Base-by-base conservation (phyloP, 2,113 vertebrate genomes). In the Baryphthengus martii region DNA sequence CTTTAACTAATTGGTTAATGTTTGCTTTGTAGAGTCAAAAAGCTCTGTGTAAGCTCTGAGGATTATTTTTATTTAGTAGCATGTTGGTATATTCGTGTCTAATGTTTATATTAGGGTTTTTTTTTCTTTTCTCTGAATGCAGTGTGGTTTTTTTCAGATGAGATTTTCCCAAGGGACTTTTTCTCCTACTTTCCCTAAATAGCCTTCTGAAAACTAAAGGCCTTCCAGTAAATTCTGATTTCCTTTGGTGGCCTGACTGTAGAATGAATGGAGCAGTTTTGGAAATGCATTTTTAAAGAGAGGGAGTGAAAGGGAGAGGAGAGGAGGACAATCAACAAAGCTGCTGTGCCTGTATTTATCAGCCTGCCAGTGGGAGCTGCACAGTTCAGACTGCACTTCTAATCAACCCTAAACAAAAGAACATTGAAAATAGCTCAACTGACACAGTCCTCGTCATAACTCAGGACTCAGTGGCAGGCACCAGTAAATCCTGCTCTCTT, bases 1-100 rank as follows among this genome's bases (percentile, higher is more conserved):
- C 81, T 95, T 93, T 78, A 87, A 90, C 93, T 94, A 95, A 93
- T 92, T 95, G 90, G 95, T 95, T 95, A 95, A 84, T 94, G 88
- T 97, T 97, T 97, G 85, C 88, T 96, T 94, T 96, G 65, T 55
- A 31, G 85, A 95, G 71, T 94, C 94, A 94, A 11, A 96, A 96
- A 94, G 62, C 88, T 94, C 92, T 45, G 49, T 62, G 80, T 89
- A 96, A 93, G 35, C 94, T 86, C 85, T 33, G 67, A 92, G 88
- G 73, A 92, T 95, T 96, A 85, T 92, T 93, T 93, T 96, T 94
- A 90, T 96, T 94, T 93, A 92, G 86, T 93, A 76, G 73, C 13
- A 21, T 65, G 73, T 89, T 84, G 75, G 70, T 90, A 79, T 95
- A 88, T 92, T 96, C 58, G 11, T 87, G 70, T 61, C 76, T 90